Base-by-base conservation (phyloP, 2,113 vertebrate species). In the Fulica atra region DNA sequence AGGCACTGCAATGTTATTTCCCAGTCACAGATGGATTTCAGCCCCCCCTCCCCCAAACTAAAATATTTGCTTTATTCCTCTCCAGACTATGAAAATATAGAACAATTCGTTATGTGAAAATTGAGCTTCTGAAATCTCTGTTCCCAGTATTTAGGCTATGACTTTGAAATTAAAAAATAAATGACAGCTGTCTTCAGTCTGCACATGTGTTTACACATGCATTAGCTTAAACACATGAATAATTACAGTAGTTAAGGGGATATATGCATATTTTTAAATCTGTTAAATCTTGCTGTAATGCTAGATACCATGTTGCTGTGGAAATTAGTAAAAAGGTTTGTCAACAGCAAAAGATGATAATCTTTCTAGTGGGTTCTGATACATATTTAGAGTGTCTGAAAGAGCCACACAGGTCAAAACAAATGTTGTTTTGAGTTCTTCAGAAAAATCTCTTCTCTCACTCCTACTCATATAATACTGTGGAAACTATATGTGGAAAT, bases 1-100 rank as follows among this genome's bases (percentile, higher is more conserved):
- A 88, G 26, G 66, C 51, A 86, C 24, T 81, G 33, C 21, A 74
- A 35, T 80, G 78, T 40, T 85, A 76, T 77, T 82, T 94, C 50
- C n/a, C 44, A 76, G 50, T 61, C 78, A 93, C 91, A 96, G 95
- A 93, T 83, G 88, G 85, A 83, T 92, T 93, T 86, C 79, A 81
- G 29, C 36, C 88, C 31, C 25, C 48, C 48, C 44, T 11, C 20
- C 19, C 23, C 7, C 7, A 65, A 64, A 94, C 68, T 56, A 90
- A 95, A 95, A 94, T 93, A 96, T 96, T 96, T 97, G 35, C 63
- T 88, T 72, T 86, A 77, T 93, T 94, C 26, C 35, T 86, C 81
- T 94, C 74, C 90, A 95, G 72, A 89, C 29, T 92, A 60, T 63
- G 69, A 81, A 94, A 95, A 94, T 92, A 92, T 9, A 88, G 69